These are phyloP conservation scores for Heliconius hortense DNA, from an alignment of 2,888 invertebrate species.

Conservation along the genomic window DNA sequence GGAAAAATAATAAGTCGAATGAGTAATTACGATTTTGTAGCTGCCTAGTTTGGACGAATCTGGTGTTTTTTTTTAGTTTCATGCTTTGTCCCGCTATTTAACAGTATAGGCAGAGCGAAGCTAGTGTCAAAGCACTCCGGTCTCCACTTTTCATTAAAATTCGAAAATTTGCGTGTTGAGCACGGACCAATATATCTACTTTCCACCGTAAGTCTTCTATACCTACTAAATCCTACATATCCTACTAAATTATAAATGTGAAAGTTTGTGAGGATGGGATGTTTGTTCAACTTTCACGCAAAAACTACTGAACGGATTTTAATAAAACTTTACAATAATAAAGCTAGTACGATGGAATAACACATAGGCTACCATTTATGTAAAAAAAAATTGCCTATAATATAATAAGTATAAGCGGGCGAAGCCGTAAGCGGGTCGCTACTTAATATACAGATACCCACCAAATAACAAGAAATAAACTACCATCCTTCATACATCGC, in stretches of 20 bases:
- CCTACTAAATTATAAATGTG: no score
- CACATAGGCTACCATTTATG: no score
- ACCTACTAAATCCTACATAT: no score
- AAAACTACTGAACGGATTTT: no score
- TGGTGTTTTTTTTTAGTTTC: not conserved
- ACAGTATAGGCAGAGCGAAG: not conserved
- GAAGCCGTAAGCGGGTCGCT: not conserved
- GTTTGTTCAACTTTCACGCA: no score
- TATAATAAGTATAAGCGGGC: no score
- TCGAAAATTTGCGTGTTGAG: not conserved
- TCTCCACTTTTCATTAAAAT: not conserved
- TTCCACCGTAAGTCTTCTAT: no score
- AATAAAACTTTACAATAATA: no score
- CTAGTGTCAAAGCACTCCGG: not conserved
- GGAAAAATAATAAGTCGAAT: not conserved
- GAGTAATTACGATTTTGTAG: not conserved
- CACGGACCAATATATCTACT: not conserved
- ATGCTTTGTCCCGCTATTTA: not conserved
- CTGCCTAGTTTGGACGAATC: not conserved
- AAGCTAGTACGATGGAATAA: no score
- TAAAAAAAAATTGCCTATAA: no score
- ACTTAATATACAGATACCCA: not conserved
- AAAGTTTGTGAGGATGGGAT: no score
- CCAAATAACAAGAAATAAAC: not conserved
- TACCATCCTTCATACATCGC: conserved; percentile 36